Evolutionary conservation across 2,888 invertebrate species (phyloP), one percentile per base, ranked within the genome.

Genomic region (Mycogona germanica): DNA sequence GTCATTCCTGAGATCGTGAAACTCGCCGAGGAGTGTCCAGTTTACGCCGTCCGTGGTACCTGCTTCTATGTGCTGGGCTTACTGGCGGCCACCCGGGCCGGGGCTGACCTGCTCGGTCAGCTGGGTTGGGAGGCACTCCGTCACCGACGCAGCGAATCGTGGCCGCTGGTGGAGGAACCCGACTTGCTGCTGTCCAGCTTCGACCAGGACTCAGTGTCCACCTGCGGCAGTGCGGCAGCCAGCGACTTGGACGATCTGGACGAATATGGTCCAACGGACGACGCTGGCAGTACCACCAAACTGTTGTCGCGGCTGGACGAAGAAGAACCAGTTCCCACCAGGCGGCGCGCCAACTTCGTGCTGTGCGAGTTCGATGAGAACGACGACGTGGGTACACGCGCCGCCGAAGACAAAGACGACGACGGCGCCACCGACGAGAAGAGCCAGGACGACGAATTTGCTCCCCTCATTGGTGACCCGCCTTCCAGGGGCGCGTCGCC

Each of bases 61-160:
- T 87, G 91, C 1, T 86, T 89, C 70, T 89, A 87, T 67, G 82
- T 83, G 5, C 74, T 91, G n/a, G 85, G 89, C 26, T 75, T 95
- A 30, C 77, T 95, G 45, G 85, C 85, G 0, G 84, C 84, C 55
- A 92, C 89, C 0, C 79, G 79, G 60, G 78, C 80, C 54, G 95
- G 95, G 3, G 87, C 87, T 1, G 84, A 87, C 66, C 70, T 80
- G 50, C 74, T 95, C 2, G 75, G 78, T 44, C 79, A 84, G 67
- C 72, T 58, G 77, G 84, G 82, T 62, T 85, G 84, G 84, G 69
- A 81, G 55, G 80, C 83, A 63, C 81, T 86, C 4, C 74, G 84
- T 53, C 86, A 85, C 62, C 81, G 84, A 58, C 75, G 85, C 45
- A 79, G 82, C 66, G 82, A 86, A 58, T 76, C 77, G 62, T 86